Evolutionary conservation across 2,888 invertebrate genomes (phyloP), one percentile per base, ranked within the genome.

Genomic region (Griposia aprilina): DNA sequence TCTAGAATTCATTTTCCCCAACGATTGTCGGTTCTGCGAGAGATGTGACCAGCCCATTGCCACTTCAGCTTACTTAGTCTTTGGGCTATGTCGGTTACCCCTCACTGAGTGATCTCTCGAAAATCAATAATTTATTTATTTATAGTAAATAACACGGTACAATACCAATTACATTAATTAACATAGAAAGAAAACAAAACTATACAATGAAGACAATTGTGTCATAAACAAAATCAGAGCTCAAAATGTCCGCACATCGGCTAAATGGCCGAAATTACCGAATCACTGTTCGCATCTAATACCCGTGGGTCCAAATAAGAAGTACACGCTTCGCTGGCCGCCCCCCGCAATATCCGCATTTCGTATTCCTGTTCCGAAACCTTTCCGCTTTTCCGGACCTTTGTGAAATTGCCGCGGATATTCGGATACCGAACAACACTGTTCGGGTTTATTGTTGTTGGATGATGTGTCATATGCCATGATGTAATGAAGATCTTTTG

Each of bases 341-440:
- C 60, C 80, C 76, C 69, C 89, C 87, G 91, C 91, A 92, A 93
- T 93, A 93, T 92, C 92, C 93, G 93, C 89, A 90, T 90, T 92
- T 88, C 79, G 92, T 92, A 92, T 91, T 93, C 91, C 88, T 84
- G 88, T 87, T 89, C 90, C 91, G 89, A 89, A 88, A 83, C 87
- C 84, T 85, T 89, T 86, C 84, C 88, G 90, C 86, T 86, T 87
- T 86, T 87, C 82, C 81, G 85, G 84, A 88, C 82, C 90, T 87
- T 87, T 84, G 82, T 82, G 76, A 87, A 88, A 91, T 91, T 89
- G 88, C 86, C 82, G 84, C 87, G 88, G 87, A 88, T 90, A 88
- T 80, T 74, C 76, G 74, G 71, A 83, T 88, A 87, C 81, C 65
- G 59, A 55, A 76, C 67, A 77, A 72, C 59, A 60, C 67, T 80